Base-by-base conservation (phyloP, 2,888 invertebrate species). In the Falcaria lacertinaria region DNA sequence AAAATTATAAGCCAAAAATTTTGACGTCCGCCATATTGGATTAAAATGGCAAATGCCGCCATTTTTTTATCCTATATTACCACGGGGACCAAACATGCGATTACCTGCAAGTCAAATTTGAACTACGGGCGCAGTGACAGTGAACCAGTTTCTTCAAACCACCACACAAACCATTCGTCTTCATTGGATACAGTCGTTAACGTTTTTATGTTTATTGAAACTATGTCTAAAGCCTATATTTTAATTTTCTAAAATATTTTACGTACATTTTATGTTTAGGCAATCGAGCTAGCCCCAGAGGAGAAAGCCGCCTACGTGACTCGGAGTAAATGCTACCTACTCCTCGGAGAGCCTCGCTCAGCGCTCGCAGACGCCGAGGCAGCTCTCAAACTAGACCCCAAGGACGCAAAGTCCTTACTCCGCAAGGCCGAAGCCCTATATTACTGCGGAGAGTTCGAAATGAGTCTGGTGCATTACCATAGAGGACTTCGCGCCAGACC, bases 381-480 rank as follows among this genome's bases (percentile, higher is more conserved):
- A 1, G 96, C 97, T 0, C 85, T 98, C 2, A 89, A 88, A 38
- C 89, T 93, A 41, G 95, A 95, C 62, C 93, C 94, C 34, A 92
- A 91, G 52, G 94, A 93, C 67, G 86, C 85, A 0, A 82, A 80
- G 46, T 83, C 86, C 4, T 91, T 97, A 47, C 95, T 94, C 65
- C 96, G 96, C 70, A 98, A 98, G 81, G 98, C 97, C 0, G 98
- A 98, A 79, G 94, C 97, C 0, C 87, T 98, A 33, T 98, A 97
- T 80, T 95, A 95, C 74, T 91, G 97, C 39, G 97, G 97, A 0
- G 96, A 97, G 71, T 98, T 98, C 72, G 98, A 98, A 75, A 93
- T 96, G 76, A 97, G 97, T 60, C 91, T 98, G 17, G 96, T 98
- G 69, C 97, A 94, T 69, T 98, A 96, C 69, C 97, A 98, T 74